Conservation (phyloP, 2,113 vertebrate species). For the Xenopus borealis region DNA sequence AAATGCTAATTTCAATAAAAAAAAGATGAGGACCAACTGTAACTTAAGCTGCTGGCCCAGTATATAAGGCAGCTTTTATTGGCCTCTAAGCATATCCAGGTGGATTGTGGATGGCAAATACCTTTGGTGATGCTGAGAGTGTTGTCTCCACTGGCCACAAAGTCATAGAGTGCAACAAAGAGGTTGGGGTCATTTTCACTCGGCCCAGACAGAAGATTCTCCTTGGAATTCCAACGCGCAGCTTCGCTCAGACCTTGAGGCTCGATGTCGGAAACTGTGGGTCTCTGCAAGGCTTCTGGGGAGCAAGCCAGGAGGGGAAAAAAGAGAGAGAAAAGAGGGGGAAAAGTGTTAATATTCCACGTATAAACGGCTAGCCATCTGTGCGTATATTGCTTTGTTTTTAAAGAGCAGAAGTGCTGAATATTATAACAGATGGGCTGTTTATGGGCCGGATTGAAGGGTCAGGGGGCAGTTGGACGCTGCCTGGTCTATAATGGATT, state of each 20-base stretch:
- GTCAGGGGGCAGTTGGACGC: too few species aligned
- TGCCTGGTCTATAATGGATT: too few species aligned
- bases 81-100: too few species aligned
- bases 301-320: conserved; percentile 6
- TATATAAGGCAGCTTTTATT: too few species aligned
- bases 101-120: conserved; percentile 56
- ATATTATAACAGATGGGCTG: not conserved
- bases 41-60: too few species aligned
- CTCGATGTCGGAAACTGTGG: conserved; percentile 82
- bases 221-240: conserved; percentile 98
- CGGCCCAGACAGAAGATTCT: conserved; percentile 92
- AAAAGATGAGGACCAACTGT: too few species aligned
- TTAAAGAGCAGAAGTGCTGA: not conserved
- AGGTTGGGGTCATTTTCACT: conserved; percentile 97
- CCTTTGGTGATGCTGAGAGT: conserved; percentile 99
- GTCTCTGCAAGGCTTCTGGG: conserved; percentile 92
- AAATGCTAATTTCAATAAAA: too few species aligned
- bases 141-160: conserved; percentile 97
- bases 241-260: conserved; percentile 89
- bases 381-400: not conserved
- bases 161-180: conserved; percentile 98
- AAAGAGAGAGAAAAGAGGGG: conserved; percentile 13
- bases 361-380: not conserved
- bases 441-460: not conserved
- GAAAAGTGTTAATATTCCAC: not conserved